Base-by-base conservation (phyloP, 2,797 vertebrate species). In the Myiotriccus ornatus region DNA sequence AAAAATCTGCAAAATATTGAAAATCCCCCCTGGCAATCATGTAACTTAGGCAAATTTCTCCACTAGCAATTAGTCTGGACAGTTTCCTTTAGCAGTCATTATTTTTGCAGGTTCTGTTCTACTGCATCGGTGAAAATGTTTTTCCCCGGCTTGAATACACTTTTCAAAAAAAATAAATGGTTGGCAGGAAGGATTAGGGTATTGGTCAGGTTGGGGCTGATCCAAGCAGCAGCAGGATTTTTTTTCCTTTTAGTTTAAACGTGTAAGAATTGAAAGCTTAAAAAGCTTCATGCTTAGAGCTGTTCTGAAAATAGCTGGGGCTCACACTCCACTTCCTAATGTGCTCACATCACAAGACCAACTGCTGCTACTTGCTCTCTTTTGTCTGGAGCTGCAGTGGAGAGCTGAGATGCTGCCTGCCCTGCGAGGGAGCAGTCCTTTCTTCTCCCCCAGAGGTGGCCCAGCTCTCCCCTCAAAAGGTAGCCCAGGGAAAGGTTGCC, bases 261-360 rank as follows among this genome's bases (percentile, higher is more conserved):
- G 2, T 60, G 91, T 35, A 73, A 34, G 76, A 90, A 86, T 74
- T 73, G 74, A 68, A 94, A 91, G 79, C 85, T 92, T 73, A 44
- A 52, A 92, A 90, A 91, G 52, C 56, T 81, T 79, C 87, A 9
- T 28, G 76, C 75, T 93, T 77, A 69, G 84, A 71, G 50, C 68
- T 71, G 75, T 52, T 91, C 93, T 46, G 67, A 46, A 76, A 96
- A 86, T 47, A 91, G 70, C 57, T 67, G 67, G 70, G 91, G 41
- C 89, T 84, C 70, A n/a, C 84, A 53, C 52, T 77, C 67, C 16
- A 16, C 64, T 81, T 91, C 92, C 92, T 81, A 76, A 86, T 67
- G 82, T 79, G 84, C 73, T 94, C 79, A 25, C 70, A 91, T 91
- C 94, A 91, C 89, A 93, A 84, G 87, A 84, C 77, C 56, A 69